Percentiles rank a stretch among this genome's conserved stretches.
Conservation (phyloP, 2,797 vertebrate species). For the Schizopygopsis pylzovi region DNA sequence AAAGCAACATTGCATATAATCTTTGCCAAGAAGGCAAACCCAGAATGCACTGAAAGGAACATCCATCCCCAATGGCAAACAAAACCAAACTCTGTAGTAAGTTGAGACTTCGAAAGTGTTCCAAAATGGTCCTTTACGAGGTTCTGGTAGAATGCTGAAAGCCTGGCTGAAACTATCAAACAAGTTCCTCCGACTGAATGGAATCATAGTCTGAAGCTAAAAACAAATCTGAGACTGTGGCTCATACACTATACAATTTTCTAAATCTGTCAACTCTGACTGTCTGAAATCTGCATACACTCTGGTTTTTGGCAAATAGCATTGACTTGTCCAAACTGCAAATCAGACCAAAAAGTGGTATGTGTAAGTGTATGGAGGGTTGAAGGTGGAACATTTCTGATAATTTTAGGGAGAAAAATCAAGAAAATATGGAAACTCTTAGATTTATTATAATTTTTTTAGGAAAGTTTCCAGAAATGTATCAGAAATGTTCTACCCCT, state of each 20-base stretch:
- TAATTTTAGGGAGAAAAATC: background rate
- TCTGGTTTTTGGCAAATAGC: background rate
- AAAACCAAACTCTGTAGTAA: background rate
- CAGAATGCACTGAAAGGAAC: background rate
- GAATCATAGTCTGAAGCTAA: too few species aligned
- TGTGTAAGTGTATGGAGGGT: background rate
- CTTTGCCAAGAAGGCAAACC: background rate
- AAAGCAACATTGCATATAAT: background rate
- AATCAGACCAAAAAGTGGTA: background rate
- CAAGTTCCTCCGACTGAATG: background rate
- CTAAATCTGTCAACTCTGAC: background rate
- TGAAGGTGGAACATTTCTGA: background rate
- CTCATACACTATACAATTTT: background rate
- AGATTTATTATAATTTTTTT: background rate
- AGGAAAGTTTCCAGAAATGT: background rate
- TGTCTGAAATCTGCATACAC: background rate
- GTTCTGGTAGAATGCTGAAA: background rate
- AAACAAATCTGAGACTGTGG: background rate
- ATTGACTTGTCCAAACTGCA: background rate
- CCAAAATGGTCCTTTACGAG: background rate
- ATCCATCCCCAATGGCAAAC: background rate
- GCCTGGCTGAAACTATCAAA: background rate
- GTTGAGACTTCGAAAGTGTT: background rate
- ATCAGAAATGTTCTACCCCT: background rate
- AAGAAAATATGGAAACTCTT: background rate